Conservation (phyloP, 2,113 vertebrate species). For the Callorhinus ursinus region DNA sequence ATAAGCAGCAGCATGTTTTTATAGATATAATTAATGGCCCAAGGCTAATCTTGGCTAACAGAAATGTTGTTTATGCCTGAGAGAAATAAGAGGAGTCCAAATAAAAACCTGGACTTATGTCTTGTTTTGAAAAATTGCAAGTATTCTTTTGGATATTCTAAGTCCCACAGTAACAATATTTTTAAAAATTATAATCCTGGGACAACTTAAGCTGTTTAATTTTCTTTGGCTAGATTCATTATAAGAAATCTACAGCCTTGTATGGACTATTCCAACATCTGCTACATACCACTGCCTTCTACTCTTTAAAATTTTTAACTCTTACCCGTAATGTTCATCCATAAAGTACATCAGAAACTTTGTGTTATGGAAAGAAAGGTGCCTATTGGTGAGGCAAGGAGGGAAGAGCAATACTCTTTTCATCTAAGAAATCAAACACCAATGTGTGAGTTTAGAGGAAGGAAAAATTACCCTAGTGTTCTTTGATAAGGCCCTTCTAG, state of each 20-base stretch:
- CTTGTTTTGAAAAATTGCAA: neutral
- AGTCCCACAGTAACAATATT: neutral
- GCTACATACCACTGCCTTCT: fast-evolving
- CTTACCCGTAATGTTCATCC: neutral
- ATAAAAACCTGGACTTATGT: neutral
- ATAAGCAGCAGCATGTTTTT: neutral
- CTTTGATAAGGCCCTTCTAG: neutral
- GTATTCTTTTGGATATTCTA: neutral
- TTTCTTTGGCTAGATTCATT: neutral
- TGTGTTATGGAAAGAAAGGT: neutral
- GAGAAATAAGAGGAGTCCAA: neutral
- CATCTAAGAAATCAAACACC: neutral
- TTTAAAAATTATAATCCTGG: neutral
- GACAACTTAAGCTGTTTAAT: neutral
- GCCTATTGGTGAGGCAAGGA: neutral
- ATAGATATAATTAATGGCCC: neutral
- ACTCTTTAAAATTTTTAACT: neutral
- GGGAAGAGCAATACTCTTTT: neutral
- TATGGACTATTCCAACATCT: neutral
- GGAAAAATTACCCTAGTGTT: neutral
- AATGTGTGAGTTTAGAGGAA: neutral
- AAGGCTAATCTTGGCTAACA: neutral
- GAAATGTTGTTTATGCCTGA: neutral
- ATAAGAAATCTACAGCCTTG: neutral
- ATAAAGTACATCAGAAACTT: neutral